phyloP scores from a whole-genome alignment of 2,888 invertebrate genomes.

The Pammene fasciana region DNA sequence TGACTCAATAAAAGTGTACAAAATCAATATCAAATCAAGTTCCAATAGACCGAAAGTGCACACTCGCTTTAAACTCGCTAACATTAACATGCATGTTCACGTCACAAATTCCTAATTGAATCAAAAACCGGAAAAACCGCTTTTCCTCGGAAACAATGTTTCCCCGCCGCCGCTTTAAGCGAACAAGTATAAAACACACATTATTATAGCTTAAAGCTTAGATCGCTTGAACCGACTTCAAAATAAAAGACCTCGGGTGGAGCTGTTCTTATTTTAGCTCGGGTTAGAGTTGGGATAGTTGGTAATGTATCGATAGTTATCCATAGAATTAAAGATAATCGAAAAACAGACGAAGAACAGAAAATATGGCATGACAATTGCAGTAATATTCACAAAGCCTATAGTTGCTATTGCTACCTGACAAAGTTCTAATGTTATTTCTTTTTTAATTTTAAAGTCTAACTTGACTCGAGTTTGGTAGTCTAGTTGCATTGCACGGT shows the following conservation, averaged over 20 bases:
- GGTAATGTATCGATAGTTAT: constrained; percentile 12
- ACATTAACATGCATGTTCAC: not conserved
- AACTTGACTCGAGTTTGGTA: no score
- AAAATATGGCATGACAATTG: no score
- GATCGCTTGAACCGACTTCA: constrained; percentile 51
- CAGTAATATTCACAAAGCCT: no score
- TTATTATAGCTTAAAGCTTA: constrained; percentile 32
- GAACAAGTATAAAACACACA: constrained; percentile 30
- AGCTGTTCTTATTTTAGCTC: constrained; percentile 59
- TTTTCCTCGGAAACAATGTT: constrained; percentile 12
- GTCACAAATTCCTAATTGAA: not conserved
- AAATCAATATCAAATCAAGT: no score
- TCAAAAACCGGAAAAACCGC: constrained; percentile 2
- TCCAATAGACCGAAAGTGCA: no score
- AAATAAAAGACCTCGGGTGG: constrained; percentile 59
- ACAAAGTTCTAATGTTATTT: no score
- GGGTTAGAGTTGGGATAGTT: constrained; percentile 41
- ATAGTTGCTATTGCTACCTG: no score
- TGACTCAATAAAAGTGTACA: no score
- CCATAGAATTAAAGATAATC: not conserved
- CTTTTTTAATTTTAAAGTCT: no score
- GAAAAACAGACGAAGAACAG: no score
- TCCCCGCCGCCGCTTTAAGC: constrained; percentile 3
- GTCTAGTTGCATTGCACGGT: no score
- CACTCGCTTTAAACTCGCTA: no score